Evolutionary conservation across 1,140 invertebrate species (phyloP), one percentile per base, ranked within the genome.

Genomic region (Chironomus striatipennis): DNA sequence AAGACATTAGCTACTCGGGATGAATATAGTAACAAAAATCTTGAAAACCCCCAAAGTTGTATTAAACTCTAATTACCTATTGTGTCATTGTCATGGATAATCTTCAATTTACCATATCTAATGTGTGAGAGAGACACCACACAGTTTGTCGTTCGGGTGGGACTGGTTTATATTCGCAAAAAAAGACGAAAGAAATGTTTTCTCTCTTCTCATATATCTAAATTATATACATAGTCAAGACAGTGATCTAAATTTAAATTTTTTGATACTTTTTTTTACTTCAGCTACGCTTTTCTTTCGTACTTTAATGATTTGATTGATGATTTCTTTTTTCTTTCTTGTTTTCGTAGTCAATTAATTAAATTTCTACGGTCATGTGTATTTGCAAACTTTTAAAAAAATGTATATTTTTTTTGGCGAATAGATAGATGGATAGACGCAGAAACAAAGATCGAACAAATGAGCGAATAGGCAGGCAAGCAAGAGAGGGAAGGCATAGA

Each of bases 191-290:
- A 34, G 24, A 34, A 34, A 34, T 34, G 24, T 34, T 34, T 34
- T 34, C 24, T 34, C 24, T 34, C 24, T 34, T 34, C 24, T 34
- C 24, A 34, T 34, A 34, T 34, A 34, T 34, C 24, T 34, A 34
- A 34, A 34, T 34, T 34, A 34, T 34, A 34, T 34, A 57, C 47
- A 57, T 57, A 57, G 47, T 57, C 47, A 57, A 57, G 12, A 57
- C 47, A 57, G 47, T 57, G 47, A 57, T 57, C 47, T 57, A 57
- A 57, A 57, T 57, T 57, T 57, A 57, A 57, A 57, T 57, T 57
- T 12, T 12, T 57, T 57, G 24, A 57, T 57, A 57, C n/a, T n/a
- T 57, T 57, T 57, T 15, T 15, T 57, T n/a, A n/a, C n/a, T n/a
- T 34, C 24, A 34, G 24, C 47, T 57, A 57, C 47, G n/a, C 47